phyloP scores from a whole-genome alignment of 2,888 invertebrate species.

The Drosophila anomalata region DNA sequence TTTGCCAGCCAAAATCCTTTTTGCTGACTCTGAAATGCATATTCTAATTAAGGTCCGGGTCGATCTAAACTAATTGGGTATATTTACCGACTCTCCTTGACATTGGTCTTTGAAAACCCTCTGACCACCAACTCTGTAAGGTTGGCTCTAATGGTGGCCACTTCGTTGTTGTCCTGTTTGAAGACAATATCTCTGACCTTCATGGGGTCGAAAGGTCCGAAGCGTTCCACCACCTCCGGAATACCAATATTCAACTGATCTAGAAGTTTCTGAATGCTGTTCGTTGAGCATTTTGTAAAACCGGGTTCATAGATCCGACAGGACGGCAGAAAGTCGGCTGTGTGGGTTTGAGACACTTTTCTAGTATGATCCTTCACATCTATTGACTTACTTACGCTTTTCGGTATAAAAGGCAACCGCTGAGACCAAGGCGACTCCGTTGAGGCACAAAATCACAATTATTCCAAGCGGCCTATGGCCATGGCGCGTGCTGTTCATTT shows the following conservation, averaged over 20 bases:
- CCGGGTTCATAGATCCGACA: slow-evolving; percentile 87
- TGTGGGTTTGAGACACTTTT: neutral
- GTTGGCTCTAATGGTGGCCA: slow-evolving; percentile 89
- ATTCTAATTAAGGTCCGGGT: neutral
- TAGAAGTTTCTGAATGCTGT: slow-evolving; percentile 85
- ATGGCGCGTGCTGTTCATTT: slow-evolving; percentile 39
- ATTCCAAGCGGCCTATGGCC: slow-evolving; percentile 29
- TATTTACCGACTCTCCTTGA: slow-evolving; percentile 86
- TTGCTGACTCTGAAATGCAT: slow-evolving; percentile 86
- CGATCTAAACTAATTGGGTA: neutral
- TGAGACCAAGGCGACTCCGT: slow-evolving; percentile 21
- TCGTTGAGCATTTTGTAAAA: slow-evolving; percentile 88
- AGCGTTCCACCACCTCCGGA: slow-evolving; percentile 80
- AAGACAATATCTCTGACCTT: slow-evolving; percentile 87
- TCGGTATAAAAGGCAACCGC: slow-evolving; percentile 65
- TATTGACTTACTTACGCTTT: slow-evolving; percentile 61
- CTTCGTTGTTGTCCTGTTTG: slow-evolving; percentile 89
- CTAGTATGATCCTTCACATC: neutral
- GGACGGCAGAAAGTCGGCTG: slow-evolving; percentile 88
- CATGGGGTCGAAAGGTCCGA: slow-evolving; percentile 87
- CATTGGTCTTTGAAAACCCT: slow-evolving; percentile 87
- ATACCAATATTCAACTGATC: slow-evolving; percentile 85
- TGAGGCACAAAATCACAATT: slow-evolving; percentile 41
- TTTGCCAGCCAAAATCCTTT: slow-evolving; percentile 88
- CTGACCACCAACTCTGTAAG: slow-evolving; percentile 87